Conservation (phyloP, 2,888 invertebrate species). For the Trissolcus japonicus region DNA sequence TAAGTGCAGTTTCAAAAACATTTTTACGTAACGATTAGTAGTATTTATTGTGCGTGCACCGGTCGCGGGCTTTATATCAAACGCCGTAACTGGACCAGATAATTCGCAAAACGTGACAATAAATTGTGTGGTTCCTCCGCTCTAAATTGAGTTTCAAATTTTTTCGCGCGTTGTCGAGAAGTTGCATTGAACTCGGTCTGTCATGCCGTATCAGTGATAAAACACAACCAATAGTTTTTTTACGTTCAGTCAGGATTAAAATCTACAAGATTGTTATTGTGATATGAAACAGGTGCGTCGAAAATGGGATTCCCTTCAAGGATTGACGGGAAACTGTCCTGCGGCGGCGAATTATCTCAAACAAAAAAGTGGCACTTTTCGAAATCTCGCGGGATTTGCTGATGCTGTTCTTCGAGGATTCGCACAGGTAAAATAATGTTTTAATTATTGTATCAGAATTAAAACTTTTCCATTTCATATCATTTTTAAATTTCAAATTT, state of each 20-base stretch:
- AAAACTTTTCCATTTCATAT: no score
- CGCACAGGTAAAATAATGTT: slow-evolving; percentile 71
- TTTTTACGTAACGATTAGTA: not conserved
- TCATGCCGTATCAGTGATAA: not conserved
- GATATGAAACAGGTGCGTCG: slow-evolving; percentile 56
- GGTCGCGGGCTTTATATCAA: no score
- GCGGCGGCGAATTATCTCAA: slow-evolving; percentile 64
- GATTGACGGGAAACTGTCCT: slow-evolving; percentile 70
- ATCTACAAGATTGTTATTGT: slow-evolving; percentile 5
- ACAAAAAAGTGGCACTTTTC: slow-evolving; percentile 62
- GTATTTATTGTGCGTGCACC: not conserved
- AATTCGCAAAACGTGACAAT: no score
- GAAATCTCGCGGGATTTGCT: slow-evolving; percentile 68
- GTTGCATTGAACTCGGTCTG: not conserved
- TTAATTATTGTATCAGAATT: no score
- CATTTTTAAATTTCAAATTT: no score
- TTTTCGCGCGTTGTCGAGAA: not conserved
- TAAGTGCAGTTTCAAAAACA: not conserved
- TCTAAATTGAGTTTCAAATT: not conserved
- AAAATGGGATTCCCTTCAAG: slow-evolving; percentile 59
- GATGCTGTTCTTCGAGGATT: slow-evolving; percentile 74
- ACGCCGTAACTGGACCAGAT: no score
- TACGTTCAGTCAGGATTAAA: not conserved
- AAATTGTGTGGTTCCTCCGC: not conserved
- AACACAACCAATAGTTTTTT: not conserved